Evolutionary conservation across 2,797 vertebrate genomes (phyloP).

Genomic region (Siniperca scherzeri): DNA sequence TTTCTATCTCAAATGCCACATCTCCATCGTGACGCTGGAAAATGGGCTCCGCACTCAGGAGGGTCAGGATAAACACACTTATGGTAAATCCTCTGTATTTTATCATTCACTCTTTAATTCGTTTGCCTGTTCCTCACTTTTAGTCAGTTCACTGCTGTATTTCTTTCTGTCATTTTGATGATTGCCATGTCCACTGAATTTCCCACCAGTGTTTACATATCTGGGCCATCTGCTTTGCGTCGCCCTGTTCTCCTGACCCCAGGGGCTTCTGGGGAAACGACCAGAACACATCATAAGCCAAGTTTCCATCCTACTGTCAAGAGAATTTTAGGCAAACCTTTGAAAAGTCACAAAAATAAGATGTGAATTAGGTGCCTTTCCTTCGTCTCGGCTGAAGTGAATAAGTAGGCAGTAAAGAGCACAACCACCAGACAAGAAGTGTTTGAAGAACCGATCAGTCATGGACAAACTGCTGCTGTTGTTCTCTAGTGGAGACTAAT

Average conservation of each 20-base stretch:
- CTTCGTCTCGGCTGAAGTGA: slow-evolving; percentile 13
- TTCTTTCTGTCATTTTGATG: slow-evolving; percentile 16
- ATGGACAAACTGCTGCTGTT: slow-evolving; percentile 43
- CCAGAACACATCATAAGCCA: background rate
- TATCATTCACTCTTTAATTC: background rate
- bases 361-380: slow-evolving; percentile 19
- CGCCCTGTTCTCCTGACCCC: slow-evolving; percentile 6
- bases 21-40: slow-evolving; percentile 34
- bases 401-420: slow-evolving; percentile 21
- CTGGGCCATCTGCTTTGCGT: slow-evolving; percentile 43
- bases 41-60: slow-evolving; percentile 2
- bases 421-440: slow-evolving; percentile 21
- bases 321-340: slow-evolving; percentile 30
- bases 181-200: background rate
- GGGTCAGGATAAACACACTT: slow-evolving; percentile 14
- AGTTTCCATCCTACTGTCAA: slow-evolving; percentile 39
- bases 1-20: slow-evolving; percentile 53
- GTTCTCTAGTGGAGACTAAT: slow-evolving; percentile 55
- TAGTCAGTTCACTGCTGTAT: background rate
- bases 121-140: background rate
- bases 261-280: background rate
- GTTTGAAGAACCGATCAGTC: slow-evolving; percentile 54
- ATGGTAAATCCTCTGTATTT: background rate
- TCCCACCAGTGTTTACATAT: slow-evolving; percentile 40
- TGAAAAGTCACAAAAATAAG: slow-evolving; percentile 40